These are phyloP conservation scores for Chaetura pelagica DNA, from an alignment of 2,113 vertebrate genomes.

Conservation along the genomic window DNA sequence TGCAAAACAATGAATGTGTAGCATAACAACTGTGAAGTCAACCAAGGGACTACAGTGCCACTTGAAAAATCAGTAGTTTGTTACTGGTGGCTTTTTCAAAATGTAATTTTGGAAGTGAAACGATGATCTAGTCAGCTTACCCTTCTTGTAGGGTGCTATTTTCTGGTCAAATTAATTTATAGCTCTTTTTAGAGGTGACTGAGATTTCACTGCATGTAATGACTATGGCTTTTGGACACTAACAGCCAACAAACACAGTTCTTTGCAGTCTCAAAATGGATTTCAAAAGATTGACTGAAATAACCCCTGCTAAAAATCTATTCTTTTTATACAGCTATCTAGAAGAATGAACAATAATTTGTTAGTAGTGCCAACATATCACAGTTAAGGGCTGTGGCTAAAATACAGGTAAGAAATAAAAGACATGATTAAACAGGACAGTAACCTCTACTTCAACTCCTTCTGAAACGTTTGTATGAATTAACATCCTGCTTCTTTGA, in stretches of 20 bases:
- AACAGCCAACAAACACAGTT: neutral
- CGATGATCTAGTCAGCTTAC: slow-evolving; percentile 4
- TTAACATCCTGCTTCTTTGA: neutral
- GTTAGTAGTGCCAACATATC: neutral
- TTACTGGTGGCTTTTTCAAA: slow-evolving; percentile 48
- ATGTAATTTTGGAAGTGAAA: slow-evolving; percentile 2
- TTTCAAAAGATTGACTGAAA: neutral
- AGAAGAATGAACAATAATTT: neutral
- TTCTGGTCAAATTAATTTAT: slow-evolving; percentile 20
- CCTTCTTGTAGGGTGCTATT: neutral
- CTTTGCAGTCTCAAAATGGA: neutral
- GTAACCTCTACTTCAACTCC: neutral
- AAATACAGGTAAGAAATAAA: neutral
- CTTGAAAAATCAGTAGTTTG: slow-evolving; percentile 32
- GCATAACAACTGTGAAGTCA: slow-evolving; percentile 9
- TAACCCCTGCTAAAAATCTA: neutral
- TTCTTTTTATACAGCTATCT: neutral
- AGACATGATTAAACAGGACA: neutral
- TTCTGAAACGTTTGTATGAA: neutral
- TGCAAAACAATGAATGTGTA: slow-evolving; percentile 16
- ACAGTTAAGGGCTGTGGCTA: neutral
- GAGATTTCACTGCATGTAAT: neutral
- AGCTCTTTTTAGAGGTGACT: neutral
- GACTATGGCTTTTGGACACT: neutral
- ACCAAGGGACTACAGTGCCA: neutral